Evolutionary conservation across 2,888 invertebrate genomes (phyloP).

Genomic region (Nymphalis polychloros): DNA sequence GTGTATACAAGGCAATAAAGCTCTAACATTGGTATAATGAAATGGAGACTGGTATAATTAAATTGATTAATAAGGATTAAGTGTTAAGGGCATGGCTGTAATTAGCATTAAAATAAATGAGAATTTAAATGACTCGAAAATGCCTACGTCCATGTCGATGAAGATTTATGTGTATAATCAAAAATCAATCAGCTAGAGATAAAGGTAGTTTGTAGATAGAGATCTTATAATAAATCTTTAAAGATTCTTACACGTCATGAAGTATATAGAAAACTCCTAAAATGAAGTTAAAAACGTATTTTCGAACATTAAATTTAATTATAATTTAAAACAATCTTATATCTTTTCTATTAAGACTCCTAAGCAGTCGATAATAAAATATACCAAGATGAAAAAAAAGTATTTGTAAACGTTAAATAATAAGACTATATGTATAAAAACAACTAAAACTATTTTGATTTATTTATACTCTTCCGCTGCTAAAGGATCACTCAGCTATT

Average conservation of each 20-base stretch:
- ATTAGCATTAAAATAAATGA: constrained; percentile 5
- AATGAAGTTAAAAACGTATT: too few species aligned
- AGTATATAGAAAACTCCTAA: too few species aligned
- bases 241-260: too few species aligned
- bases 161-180: neutral
- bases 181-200: too few species aligned
- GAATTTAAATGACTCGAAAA: neutral
- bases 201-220: too few species aligned
- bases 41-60: constrained; percentile 60
- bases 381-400: too few species aligned
- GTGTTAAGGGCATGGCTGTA: constrained; percentile 6
- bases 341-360: too few species aligned
- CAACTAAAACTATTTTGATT: constrained; percentile 19
- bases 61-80: constrained; percentile 51
- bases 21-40: constrained; percentile 44
- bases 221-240: too few species aligned
- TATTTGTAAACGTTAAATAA: neutral
- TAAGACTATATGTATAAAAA: neutral
- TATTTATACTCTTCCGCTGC: constrained; percentile 24
- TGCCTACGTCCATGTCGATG: neutral
- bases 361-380: too few species aligned
- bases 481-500: constrained; percentile 37
- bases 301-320: too few species aligned
- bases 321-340: too few species aligned
- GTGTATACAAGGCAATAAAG: constrained; percentile 41